phyloP scores from a whole-genome alignment of 2,797 vertebrate genomes.

The Bucorvus abyssinicus region DNA sequence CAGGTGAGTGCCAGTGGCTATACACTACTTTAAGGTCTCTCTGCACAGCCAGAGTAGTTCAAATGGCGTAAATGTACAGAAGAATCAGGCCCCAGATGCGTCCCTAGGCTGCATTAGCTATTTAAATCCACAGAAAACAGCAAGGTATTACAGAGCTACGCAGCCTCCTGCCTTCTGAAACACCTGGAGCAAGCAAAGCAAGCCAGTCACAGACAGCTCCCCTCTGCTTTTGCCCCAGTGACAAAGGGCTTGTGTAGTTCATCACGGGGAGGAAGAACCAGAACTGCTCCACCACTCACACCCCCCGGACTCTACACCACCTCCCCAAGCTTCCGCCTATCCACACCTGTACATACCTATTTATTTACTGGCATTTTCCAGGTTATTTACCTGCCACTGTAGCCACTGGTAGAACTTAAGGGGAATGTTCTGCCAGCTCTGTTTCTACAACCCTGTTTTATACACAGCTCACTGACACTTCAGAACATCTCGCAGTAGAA shows the following conservation, averaged over 20 bases:
- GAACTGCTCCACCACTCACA: accelerated
- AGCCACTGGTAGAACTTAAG: background rate
- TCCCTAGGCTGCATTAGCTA: background rate
- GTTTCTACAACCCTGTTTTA: background rate
- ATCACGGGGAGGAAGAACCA: background rate
- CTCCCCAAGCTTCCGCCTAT: background rate
- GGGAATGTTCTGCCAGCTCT: background rate
- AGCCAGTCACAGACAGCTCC: background rate
- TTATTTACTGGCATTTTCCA: background rate
- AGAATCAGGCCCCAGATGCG: background rate
- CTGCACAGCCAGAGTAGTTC: background rate
- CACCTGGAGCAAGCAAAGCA: background rate
- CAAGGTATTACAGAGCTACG: no score
- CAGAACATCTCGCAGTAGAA: background rate
- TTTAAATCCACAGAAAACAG: background rate
- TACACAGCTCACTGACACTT: background rate
- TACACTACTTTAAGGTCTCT: background rate
- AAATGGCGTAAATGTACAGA: background rate
- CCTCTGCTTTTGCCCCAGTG: background rate
- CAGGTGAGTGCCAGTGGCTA: background rate
- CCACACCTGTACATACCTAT: background rate
- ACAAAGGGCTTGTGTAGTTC: background rate
- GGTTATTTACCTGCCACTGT: background rate
- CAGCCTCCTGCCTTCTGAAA: background rate
- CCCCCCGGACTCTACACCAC: accelerated